Conservation (phyloP, 1,140 invertebrate species). For the Campodea augens region DNA sequence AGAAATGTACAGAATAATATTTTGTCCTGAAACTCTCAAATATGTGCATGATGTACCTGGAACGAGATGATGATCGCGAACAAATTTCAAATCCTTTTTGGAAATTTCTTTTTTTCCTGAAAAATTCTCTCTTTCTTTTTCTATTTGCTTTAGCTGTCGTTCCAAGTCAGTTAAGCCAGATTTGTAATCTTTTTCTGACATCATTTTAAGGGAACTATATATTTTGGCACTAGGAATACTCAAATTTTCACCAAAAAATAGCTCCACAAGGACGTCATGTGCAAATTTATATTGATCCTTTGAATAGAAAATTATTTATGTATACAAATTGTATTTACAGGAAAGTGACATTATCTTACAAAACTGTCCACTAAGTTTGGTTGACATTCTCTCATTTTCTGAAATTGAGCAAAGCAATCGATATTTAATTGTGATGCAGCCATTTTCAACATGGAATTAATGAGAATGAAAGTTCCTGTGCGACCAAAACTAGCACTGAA, state of each 20-base stretch:
- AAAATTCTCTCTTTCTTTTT: background rate
- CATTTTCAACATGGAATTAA: conserved; percentile 24
- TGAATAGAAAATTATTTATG: conserved; percentile 5
- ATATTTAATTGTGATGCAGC: conserved; percentile 17
- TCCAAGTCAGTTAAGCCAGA: too few relatives aligned
- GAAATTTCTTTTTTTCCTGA: background rate
- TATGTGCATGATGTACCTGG: background rate
- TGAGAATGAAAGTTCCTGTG: conserved; percentile 25
- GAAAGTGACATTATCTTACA: conserved; percentile 8
- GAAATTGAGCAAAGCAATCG: conserved; percentile 24
- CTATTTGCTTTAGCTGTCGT: too few relatives aligned
- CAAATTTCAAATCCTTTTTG: background rate
- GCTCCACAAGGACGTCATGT: conserved; percentile 14
- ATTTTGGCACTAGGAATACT: too few relatives aligned
- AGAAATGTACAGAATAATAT: background rate
- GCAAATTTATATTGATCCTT: conserved; percentile 34
- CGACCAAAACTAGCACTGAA: conserved; percentile 23
- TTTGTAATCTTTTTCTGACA: background rate
- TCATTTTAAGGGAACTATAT: too few relatives aligned
- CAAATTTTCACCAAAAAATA: background rate
- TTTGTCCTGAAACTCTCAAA: background rate
- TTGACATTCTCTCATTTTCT: conserved; percentile 22
- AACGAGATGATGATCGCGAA: background rate
- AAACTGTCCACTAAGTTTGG: conserved; percentile 25
- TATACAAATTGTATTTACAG: background rate